These are phyloP conservation scores for Scaptomyza polygonia DNA, from an alignment of 2,888 invertebrate genomes.

Conservation along the genomic window DNA sequence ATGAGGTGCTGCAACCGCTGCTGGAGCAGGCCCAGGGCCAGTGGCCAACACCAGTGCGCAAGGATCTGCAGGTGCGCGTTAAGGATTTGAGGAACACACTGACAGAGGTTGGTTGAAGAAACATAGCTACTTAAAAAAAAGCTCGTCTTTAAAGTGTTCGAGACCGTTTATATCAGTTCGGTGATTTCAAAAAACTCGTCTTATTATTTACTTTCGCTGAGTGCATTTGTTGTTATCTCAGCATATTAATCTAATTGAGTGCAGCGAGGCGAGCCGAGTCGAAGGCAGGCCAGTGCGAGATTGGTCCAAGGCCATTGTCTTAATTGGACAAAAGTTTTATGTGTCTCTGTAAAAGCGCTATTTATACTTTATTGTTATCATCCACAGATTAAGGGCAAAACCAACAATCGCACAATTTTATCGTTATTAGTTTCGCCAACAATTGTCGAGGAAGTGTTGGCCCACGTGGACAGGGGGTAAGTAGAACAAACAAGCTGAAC, in stretches of 20 bases:
- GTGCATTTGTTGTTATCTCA: slow-evolving; percentile 45
- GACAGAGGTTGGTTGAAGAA: slow-evolving; percentile 74
- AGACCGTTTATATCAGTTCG: too few species aligned
- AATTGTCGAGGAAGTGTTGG: slow-evolving; percentile 87
- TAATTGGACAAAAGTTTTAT: slow-evolving; percentile 80
- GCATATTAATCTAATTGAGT: slow-evolving; percentile 77
- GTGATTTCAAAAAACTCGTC: background rate
- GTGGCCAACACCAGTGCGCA: slow-evolving; percentile 90
- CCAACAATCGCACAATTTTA: slow-evolving; percentile 93
- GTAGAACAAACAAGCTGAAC: slow-evolving; percentile 31
- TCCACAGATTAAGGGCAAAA: slow-evolving; percentile 88
- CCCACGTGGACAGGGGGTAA: slow-evolving; percentile 85
- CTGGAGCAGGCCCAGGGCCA: slow-evolving; percentile 88
- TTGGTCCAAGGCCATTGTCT: slow-evolving; percentile 56
- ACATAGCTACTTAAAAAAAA: too few species aligned
- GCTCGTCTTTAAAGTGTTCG: background rate
- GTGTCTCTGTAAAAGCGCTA: slow-evolving; percentile 63
- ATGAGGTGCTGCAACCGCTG: slow-evolving; percentile 90
- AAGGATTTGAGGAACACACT: slow-evolving; percentile 86
- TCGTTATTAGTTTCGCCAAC: slow-evolving; percentile 93
- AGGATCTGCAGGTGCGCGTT: slow-evolving; percentile 89
- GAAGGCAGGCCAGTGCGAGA: slow-evolving; percentile 12
- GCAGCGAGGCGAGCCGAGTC: slow-evolving; percentile 42
- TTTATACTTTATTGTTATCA: slow-evolving; percentile 78
- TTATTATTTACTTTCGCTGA: background rate